These are phyloP conservation scores for Stramonita haemastoma DNA, from an alignment of 2,888 invertebrate genomes.

Conservation along the genomic window DNA sequence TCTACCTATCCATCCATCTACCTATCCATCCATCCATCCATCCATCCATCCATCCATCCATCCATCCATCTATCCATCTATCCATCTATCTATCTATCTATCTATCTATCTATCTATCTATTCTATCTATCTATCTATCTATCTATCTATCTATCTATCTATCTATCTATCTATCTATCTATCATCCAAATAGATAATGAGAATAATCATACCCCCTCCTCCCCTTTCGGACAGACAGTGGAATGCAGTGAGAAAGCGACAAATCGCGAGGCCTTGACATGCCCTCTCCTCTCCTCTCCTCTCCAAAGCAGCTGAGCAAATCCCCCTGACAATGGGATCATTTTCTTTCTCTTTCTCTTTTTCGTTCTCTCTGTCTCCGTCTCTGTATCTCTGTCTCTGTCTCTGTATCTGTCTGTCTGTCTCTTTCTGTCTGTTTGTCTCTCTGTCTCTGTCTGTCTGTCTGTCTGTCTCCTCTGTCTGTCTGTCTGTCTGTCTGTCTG, in stretches of 20 bases:
- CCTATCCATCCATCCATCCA: neutral
- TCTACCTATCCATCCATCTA: neutral
- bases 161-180: neutral
- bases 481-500: neutral
- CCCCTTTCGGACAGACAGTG: no score
- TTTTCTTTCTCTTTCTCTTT: no score
- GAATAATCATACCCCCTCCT: no score
- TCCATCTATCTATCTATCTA: neutral
- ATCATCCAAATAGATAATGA: no score
- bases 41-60: conserved; percentile 1
- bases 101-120: neutral
- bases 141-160: neutral
- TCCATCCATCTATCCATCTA: neutral
- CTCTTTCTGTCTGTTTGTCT: neutral
- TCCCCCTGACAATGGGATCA: no score
- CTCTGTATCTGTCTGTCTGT: neutral
- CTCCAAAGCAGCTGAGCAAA: no score
- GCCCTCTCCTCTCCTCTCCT: no score
- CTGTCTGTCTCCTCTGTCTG: neutral
- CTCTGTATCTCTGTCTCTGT: neutral
- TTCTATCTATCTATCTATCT: neutral
- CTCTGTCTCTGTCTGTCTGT: neutral
- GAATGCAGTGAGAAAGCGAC: no score
- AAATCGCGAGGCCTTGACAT: no score
- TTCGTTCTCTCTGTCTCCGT: neutral